Evolutionary conservation across 2,113 vertebrate genomes (phyloP).

Genomic region (Pedetes capensis): DNA sequence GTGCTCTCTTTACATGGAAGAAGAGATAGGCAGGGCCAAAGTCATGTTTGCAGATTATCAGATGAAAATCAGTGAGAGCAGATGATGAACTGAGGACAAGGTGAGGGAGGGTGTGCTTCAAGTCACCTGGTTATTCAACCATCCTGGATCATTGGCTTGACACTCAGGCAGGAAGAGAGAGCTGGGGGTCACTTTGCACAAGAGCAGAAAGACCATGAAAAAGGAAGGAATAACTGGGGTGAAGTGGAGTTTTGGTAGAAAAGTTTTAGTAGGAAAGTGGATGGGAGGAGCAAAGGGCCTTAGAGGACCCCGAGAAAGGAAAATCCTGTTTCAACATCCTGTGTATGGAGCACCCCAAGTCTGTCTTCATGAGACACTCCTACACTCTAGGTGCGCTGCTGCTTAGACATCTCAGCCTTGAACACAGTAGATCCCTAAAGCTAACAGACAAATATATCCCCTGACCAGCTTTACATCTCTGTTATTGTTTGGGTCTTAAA

Average conservation of each 20-base stretch:
- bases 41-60: neutral
- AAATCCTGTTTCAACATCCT: neutral
- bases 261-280: neutral
- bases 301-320: neutral
- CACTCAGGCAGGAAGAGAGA: neutral
- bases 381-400: neutral
- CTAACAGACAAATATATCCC: no score
- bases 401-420: no score
- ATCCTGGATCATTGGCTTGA: no score
- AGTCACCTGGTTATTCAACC: neutral
- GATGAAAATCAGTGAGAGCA: neutral
- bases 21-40: neutral
- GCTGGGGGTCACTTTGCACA: neutral
- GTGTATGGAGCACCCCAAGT: neutral
- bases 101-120: no score
- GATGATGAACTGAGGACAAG: accelerated
- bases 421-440: no score
- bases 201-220: neutral
- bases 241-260: neutral
- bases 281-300: neutral
- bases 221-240: neutral
- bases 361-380: neutral
- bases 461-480: no score
- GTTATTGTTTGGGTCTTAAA: no score
- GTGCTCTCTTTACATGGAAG: neutral